Evolutionary conservation across 1,140 invertebrate genomes (phyloP).

Genomic region (Drosophila kurseongensis): DNA sequence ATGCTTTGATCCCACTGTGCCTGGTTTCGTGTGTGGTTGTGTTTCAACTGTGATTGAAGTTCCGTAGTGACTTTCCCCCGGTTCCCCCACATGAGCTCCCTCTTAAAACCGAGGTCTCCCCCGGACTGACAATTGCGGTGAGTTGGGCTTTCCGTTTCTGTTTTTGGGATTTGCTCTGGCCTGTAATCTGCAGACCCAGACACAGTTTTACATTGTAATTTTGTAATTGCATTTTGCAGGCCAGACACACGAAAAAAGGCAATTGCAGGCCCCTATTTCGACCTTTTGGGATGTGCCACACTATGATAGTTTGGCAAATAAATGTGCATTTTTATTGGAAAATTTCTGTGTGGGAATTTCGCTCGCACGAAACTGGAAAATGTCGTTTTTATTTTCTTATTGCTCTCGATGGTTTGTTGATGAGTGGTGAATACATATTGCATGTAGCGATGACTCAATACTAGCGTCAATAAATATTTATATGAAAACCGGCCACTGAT

Average conservation of each 20-base stretch:
- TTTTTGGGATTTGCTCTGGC: constrained; percentile 44
- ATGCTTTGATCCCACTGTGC: constrained; percentile 28
- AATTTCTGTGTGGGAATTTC: constrained; percentile 60
- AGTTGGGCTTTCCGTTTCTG: constrained; percentile 56
- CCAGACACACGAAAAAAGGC: constrained; percentile 47
- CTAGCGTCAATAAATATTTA: constrained; percentile 25
- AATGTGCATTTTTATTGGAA: constrained; percentile 23
- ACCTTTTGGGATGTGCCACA: constrained; percentile 49
- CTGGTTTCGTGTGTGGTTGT: constrained; percentile 25
- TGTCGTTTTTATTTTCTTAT: constrained; percentile 31
- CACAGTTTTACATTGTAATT: constrained; percentile 76
- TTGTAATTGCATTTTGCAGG: constrained; percentile 72
- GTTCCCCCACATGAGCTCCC: constrained; percentile 15
- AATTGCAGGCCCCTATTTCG: constrained; percentile 31
- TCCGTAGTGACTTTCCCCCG: constrained; percentile 46
- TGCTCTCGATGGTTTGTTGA: not conserved
- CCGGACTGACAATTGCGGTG: constrained; percentile 51
- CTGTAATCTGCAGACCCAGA: constrained; percentile 68
- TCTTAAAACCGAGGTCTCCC: constrained; percentile 31
- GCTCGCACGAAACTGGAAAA: constrained; percentile 28
- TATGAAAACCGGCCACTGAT: constrained; percentile 47
- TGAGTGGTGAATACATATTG: constrained; percentile 11
- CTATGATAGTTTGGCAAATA: constrained; percentile 35
- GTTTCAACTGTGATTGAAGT: constrained; percentile 52
- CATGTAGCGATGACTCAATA: constrained; percentile 36